Percentiles rank a stretch among this genome's conserved stretches.
Conservation (phyloP, 1,140 invertebrate genomes). For the Drosophila santomea region DNA sequence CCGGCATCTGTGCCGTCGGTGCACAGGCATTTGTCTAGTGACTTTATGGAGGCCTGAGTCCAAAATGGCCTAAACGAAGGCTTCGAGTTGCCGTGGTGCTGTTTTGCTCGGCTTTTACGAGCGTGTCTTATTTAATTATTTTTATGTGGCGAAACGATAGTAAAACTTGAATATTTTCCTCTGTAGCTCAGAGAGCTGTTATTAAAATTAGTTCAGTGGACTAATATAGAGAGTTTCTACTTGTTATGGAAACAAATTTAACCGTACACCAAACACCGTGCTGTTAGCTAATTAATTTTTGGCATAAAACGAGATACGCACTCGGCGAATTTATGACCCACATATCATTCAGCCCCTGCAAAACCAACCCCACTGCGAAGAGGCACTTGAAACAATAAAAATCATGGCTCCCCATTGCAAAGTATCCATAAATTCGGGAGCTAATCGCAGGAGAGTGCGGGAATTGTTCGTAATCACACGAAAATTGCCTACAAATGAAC, state of each 20-base stretch:
- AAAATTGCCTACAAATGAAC: conserved; percentile 82
- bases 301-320: conserved; percentile 1
- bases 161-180: conserved; percentile 45
- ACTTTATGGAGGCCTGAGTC: conserved; percentile 44
- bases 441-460: conserved; percentile 63
- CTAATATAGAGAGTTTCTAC: conserved; percentile 6
- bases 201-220: conserved; percentile 49
- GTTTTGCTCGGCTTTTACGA: conserved; percentile 49
- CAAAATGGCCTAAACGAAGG: conserved; percentile 49
- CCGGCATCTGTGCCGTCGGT: conserved; percentile 18
- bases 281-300: conserved; percentile 14
- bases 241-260: background rate
- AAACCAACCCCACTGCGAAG: background rate
- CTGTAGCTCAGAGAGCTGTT: conserved; percentile 43
- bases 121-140: conserved; percentile 73
- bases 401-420: conserved; percentile 49
- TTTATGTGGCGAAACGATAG: conserved; percentile 52
- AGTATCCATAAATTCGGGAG: conserved; percentile 65
- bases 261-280: background rate
- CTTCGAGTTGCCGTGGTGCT: background rate
- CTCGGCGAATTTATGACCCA: conserved; percentile 48
- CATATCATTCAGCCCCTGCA: conserved; percentile 35
- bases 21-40: conserved; percentile 44
- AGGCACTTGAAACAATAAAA: conserved; percentile 62
- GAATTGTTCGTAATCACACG: conserved; percentile 74